Evolutionary conservation across 2,888 invertebrate species (phyloP).

Genomic region (Cancer borealis): DNA sequence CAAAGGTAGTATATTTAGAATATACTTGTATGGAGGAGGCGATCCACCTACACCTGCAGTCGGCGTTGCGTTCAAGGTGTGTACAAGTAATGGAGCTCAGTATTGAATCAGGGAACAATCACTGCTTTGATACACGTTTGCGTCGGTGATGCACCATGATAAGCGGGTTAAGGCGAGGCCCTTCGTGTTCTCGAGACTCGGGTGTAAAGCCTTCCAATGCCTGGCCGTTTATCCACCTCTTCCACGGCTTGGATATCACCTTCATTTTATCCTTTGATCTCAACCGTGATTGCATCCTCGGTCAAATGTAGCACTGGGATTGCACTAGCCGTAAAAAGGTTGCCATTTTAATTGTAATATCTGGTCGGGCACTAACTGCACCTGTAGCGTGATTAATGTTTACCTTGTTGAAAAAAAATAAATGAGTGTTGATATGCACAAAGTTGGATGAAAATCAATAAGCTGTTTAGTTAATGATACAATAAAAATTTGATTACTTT

Average conservation of each 20-base stretch:
- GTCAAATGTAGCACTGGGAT: background rate
- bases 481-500: background rate
- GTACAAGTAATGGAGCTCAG: background rate
- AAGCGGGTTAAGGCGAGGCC: background rate
- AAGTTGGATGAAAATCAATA: background rate
- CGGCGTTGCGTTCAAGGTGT: too few species aligned
- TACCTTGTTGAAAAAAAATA: background rate
- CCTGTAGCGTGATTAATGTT: background rate
- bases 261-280: background rate
- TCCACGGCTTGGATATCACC: background rate
- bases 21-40: too few species aligned
- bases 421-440: background rate
- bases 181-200: background rate
- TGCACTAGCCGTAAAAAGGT: background rate
- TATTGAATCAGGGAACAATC: conserved; percentile 9
- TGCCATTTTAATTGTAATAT: background rate
- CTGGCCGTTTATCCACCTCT: background rate
- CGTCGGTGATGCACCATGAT: background rate
- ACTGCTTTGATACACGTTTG: background rate
- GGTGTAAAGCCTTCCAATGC: background rate
- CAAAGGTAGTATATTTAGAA: too few species aligned
- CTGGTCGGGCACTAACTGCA: background rate
- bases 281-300: background rate
- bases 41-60: too few species aligned
- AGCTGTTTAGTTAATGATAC: too few species aligned